Evolutionary conservation across 2,113 vertebrate genomes (phyloP).

Genomic region (Dendrocopos noguchii): DNA sequence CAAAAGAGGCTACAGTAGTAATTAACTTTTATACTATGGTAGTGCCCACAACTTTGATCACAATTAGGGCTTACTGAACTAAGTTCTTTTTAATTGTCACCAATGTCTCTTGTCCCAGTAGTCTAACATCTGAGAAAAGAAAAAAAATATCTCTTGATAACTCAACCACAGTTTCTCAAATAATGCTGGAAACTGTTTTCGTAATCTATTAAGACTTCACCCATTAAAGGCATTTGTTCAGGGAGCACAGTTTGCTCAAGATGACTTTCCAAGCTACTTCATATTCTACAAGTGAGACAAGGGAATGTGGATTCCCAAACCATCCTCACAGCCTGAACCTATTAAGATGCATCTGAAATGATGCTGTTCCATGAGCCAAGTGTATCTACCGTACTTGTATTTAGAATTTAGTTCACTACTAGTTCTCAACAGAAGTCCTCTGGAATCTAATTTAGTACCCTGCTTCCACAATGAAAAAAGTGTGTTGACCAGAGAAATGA

Average conservation of each 20-base stretch:
- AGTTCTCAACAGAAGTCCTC: neutral
- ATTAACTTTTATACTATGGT: slow-evolving; percentile 8
- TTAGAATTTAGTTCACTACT: neutral
- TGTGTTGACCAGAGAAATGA: neutral
- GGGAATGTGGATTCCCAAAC: neutral
- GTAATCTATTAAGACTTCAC: slow-evolving; percentile 1
- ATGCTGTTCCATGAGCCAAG: neutral
- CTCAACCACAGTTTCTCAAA: neutral
- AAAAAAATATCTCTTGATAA: neutral
- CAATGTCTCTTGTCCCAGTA: neutral
- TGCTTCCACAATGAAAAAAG: neutral
- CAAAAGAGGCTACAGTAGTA: neutral
- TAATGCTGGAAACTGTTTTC: neutral
- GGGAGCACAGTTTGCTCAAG: neutral
- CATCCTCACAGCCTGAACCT: neutral
- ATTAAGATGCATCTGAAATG: neutral
- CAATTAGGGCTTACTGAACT: slow-evolving; percentile 1
- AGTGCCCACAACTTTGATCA: neutral
- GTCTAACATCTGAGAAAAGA: slow-evolving; percentile 7
- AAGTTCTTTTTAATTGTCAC: slow-evolving; percentile 40
- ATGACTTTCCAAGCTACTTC: neutral
- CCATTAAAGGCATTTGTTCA: neutral
- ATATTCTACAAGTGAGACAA: neutral
- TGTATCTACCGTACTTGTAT: neutral
- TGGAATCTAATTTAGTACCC: slow-evolving; percentile 8